Base-by-base conservation (phyloP, 2,797 vertebrate genomes). In the Tadarida brasiliensis region DNA sequence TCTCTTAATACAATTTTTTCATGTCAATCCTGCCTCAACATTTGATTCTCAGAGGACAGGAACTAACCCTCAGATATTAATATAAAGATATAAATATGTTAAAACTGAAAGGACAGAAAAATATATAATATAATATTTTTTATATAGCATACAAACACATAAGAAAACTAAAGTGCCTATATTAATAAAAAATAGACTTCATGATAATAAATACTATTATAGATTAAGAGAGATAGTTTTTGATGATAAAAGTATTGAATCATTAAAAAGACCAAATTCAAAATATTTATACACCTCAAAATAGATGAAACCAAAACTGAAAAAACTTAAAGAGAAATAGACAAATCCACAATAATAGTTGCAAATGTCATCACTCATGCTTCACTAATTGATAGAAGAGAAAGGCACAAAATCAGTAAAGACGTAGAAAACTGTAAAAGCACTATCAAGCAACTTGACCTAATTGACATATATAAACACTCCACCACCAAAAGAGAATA, bases 121-220 rank as follows among this genome's bases (percentile, higher is more conserved):
- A 78, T 26, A 78, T 78, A 57, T 26, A 71, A 89, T 47, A 80
- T 30, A 54, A 16, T 74, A 28, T 49, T 49, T 7, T 49, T 7
- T 49, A 11, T 49, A 84, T 56, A 49, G 57, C 33, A 70, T 33
- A 85, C 15, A 89, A 85, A 85, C 39, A 76, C 9, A 51, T 39
- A 57, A 87, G 84, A 77, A 85, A 61, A 70, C 26, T 57, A 22
- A 57, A 83, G 19, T 70, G n/a, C 19, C 19, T 67, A 49, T 73
- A 74, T 86, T 65, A 71, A 91, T 91, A 57, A 65, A 30, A 73
- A 91, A 80, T 57, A 51, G 54, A 35, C 24, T 87, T 74, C 39
- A 74, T 11, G 28, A 71, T 86, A 59, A 65, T n/a, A 26, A 85
- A 71, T 63, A 28, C 22, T 54, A 90, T 22, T 39, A 86, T 54